Percentiles rank a stretch among this genome's conserved stretches.
These are phyloP conservation scores for Megaceryle torquata DNA, from an alignment of 2,113 vertebrate species.

Conservation along the genomic window DNA sequence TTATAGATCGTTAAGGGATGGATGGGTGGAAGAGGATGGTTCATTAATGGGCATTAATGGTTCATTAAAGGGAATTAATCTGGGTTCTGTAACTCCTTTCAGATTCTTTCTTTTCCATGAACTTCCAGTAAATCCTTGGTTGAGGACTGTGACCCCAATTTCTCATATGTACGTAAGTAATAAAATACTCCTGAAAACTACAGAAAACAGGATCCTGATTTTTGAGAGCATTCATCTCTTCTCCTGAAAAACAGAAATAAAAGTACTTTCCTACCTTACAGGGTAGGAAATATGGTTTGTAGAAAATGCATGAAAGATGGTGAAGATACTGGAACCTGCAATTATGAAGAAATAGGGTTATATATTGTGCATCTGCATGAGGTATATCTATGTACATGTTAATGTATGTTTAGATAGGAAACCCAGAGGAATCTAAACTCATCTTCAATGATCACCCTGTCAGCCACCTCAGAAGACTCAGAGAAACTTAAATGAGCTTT, in stretches of 20 bases:
- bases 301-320: background rate
- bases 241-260: background rate
- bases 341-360: background rate
- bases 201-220: background rate
- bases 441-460: background rate
- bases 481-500: background rate
- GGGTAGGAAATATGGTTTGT: background rate
- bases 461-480: background rate
- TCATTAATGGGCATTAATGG: background rate
- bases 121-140: background rate
- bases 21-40: background rate
- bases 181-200: background rate
- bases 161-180: background rate
- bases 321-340: background rate
- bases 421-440: background rate
- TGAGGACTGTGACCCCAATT: background rate
- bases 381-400: accelerated
- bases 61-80: background rate
- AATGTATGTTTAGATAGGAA: background rate
- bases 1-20: background rate
- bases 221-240: background rate
- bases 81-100: background rate
- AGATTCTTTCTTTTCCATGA: background rate
- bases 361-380: background rate
- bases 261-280: background rate